Evolutionary conservation across 2,797 vertebrate species (phyloP).

Genomic region (Gadopsis marmoratus): DNA sequence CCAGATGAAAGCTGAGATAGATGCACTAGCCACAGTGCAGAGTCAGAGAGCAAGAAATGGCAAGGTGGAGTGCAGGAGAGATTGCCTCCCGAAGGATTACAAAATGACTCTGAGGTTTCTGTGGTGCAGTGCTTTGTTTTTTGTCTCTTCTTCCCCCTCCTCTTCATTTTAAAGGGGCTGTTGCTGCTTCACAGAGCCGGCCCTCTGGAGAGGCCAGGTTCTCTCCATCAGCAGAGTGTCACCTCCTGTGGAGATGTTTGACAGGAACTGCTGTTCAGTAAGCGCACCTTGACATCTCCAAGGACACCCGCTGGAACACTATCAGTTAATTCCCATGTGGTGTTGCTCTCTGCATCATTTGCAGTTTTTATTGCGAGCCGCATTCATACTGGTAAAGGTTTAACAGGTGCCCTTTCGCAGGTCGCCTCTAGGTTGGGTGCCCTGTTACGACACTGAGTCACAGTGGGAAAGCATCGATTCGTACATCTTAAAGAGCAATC

Average conservation of each 20-base stretch:
- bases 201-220: constrained; percentile 41
- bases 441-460: constrained; percentile 12
- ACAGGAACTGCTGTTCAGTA: constrained; percentile 62
- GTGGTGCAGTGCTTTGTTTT: constrained; percentile 49
- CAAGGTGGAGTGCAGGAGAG: constrained; percentile 29
- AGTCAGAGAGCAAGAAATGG: constrained; percentile 31
- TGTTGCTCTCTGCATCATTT: constrained; percentile 43
- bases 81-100: constrained; percentile 51
- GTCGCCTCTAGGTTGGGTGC: constrained; percentile 17
- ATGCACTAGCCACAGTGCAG: constrained; percentile 22
- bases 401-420: neutral
- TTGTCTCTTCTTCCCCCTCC: neutral
- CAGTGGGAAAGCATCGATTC: constrained; percentile 2
- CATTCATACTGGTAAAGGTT: constrained; percentile 6
- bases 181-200: constrained; percentile 24
- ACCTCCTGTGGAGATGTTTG: constrained; percentile 57
- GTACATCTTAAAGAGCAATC: constrained; percentile 21
- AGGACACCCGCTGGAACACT: constrained; percentile 43
- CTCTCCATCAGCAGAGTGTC: constrained; percentile 55
- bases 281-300: constrained; percentile 55
- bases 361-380: neutral
- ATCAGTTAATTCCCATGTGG: constrained; percentile 34
- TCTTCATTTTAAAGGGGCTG: constrained; percentile 36
- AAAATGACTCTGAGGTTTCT: constrained; percentile 58
- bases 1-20: constrained; percentile 51